Base-by-base conservation (phyloP, 2,113 vertebrate genomes). In the Merops nubicus region DNA sequence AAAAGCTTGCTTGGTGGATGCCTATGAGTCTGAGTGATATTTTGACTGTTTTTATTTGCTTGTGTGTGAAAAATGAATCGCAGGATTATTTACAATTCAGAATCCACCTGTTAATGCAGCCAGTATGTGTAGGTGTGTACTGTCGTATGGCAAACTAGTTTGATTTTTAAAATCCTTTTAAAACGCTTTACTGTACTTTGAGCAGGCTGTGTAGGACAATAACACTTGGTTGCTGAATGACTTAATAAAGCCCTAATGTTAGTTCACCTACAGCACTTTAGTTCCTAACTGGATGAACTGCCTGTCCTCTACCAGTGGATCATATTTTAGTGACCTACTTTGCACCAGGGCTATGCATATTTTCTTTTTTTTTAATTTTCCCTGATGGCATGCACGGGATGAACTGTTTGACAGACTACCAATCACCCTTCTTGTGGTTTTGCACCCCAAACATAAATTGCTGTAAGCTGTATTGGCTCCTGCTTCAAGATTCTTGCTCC, bases 1-100 rank as follows among this genome's bases (percentile, higher is more conserved):
- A 62, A 62, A 96, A 94, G 96, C 96, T 96, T 96, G 96, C 92
- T 95, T 96, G 96, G 74, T 96, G 95, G 92, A 95, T 96, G 95
- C 92, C 95, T 92, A 92, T 76, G 94, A 96, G 96, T 91, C 94
- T 91, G 92, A 86, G 96, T 97, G 96, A 93, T 97, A 97, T 94
- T 97, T 98, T 98, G 96, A 96, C 93, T 97, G 88, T 91, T 96
- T 96, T 96, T 92, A 95, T 96, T 94, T 97, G 95, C 96, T 95
- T 95, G 92, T 54, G 34, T 94, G 83, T 96, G 96, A 97, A 89
- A 94, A 94, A 92, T 81, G 29, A 95, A 88, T 91, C 77, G 91
- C 97, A 96, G 88, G 93, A 92, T 97, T 95, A 91, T 85, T 86
- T 84, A 92, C 93, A 93, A 62, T 96, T 97, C 92, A 86, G 93